Evolutionary conservation across 2,797 vertebrate genomes (phyloP).

Genomic region (Geotria australis): DNA sequence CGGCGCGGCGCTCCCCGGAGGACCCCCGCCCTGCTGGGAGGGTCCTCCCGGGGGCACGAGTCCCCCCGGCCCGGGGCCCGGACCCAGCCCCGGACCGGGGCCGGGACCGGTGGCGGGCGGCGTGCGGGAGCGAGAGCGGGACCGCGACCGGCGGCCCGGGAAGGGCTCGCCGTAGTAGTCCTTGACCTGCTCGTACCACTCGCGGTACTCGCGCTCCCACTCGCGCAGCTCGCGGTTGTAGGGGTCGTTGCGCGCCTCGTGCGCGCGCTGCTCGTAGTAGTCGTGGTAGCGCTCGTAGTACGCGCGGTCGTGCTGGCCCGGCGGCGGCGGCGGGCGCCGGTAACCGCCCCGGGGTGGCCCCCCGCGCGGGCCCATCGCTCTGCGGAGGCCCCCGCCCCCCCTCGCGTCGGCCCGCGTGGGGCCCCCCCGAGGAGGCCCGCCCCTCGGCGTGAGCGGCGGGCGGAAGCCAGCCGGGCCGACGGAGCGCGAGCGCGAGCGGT

Average conservation of each 20-base stretch:
- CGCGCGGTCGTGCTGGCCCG: conserved; percentile 29
- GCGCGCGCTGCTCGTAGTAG: conserved; percentile 24
- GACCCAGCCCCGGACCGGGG: too few species aligned
- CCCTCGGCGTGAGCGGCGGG: conserved; percentile 21
- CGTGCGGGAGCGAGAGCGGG: too few species aligned
- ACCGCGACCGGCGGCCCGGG: too few species aligned
- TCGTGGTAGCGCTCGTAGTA: conserved; percentile 28
- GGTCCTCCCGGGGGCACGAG: too few species aligned
- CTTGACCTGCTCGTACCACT: conserved; percentile 56
- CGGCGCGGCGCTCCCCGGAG: too few species aligned
- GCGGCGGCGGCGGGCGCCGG: conserved; percentile 5
- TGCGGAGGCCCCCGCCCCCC: too few species aligned
- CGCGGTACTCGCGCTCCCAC: conserved; percentile 59
- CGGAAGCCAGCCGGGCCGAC: conserved; percentile 26
- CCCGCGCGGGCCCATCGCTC: neutral
- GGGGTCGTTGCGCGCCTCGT: conserved; percentile 36
- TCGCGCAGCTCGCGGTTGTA: conserved; percentile 48
- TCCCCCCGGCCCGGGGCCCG: too few species aligned
- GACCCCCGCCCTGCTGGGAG: too few species aligned
- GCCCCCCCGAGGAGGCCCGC: neutral
- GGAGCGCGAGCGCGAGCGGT: conserved; percentile 39
- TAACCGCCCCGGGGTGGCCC: neutral
- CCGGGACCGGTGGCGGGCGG: too few species aligned
- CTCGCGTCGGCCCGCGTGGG: neutral
- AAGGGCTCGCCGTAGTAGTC: too few species aligned